Conservation (phyloP, 2,888 invertebrate genomes). For the Phlogophora meticulosa region DNA sequence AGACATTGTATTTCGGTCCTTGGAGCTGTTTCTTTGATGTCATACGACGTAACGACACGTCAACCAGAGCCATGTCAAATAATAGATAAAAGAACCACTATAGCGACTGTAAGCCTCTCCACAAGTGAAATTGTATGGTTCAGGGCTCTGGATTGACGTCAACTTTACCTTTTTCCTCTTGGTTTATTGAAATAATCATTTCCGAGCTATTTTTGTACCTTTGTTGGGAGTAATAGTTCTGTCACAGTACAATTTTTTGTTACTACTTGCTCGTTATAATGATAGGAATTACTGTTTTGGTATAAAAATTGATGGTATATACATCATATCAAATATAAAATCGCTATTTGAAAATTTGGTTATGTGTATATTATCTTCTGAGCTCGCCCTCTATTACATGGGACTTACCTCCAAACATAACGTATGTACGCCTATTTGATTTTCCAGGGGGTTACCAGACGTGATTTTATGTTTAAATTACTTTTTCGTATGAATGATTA, state of each 20-base stretch:
- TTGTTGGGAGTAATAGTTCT: conserved; percentile 24
- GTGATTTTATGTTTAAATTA: too few relatives aligned
- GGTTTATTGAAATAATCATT: conserved; percentile 65
- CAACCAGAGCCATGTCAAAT: conserved; percentile 57
- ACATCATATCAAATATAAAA: neutral
- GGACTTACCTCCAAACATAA: too few relatives aligned
- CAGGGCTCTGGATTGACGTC: conserved; percentile 45
- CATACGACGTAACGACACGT: conserved; percentile 40
- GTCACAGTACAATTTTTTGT: conserved; percentile 3
- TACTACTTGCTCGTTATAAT: conserved; percentile 15
- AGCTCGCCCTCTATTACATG: too few relatives aligned
- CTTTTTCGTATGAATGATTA: too few relatives aligned
- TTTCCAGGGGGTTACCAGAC: too few relatives aligned
- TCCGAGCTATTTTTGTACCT: conserved; percentile 55
- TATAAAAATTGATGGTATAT: neutral
- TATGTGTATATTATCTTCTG: too few relatives aligned
- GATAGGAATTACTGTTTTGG: conserved; percentile 1
- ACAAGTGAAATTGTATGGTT: conserved; percentile 61
- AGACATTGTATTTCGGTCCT: conserved; percentile 31
- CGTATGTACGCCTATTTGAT: too few relatives aligned
- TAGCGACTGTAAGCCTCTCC: conserved; percentile 46
- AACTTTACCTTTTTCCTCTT: conserved; percentile 61
- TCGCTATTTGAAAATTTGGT: too few relatives aligned
- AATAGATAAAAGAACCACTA: conserved; percentile 62
- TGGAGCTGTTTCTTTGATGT: conserved; percentile 59